Conservation (phyloP, 53 echinoderm and acorn worm genomes). For the Patiria pectinifera region DNA sequence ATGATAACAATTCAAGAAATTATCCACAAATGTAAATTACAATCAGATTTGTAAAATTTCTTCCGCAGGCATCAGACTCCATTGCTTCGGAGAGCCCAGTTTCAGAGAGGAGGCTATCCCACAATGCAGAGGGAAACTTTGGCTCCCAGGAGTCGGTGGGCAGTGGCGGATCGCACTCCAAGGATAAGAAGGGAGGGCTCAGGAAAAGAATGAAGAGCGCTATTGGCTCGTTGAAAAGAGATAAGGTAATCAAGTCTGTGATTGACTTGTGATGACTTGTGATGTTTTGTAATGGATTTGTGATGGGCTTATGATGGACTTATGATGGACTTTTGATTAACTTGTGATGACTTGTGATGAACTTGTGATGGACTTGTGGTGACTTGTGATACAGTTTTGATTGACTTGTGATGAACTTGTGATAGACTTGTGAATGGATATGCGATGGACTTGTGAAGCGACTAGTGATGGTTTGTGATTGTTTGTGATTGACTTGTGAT, state of each 20-base stretch:
- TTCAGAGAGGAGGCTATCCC: slow-evolving; percentile 37
- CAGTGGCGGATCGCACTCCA: slow-evolving; percentile 2
- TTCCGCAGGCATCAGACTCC: slow-evolving; percentile 37
- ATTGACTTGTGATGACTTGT: background rate
- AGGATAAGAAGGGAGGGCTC: slow-evolving; percentile 18
- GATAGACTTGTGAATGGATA: too few species aligned
- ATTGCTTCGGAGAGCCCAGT: slow-evolving; percentile 34
- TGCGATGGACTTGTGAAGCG: too few species aligned
- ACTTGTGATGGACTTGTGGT: too few species aligned
- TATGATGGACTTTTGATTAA: background rate
- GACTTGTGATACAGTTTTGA: too few species aligned
- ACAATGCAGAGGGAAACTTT: slow-evolving; percentile 27
- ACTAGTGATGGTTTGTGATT: too few species aligned
- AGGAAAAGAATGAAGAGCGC: slow-evolving; percentile 45
- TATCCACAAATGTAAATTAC: too few species aligned
- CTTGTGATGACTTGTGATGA: background rate
- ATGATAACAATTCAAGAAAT: too few species aligned
- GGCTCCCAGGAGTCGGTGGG: slow-evolving; percentile 40
- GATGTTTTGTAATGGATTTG: too few species aligned
- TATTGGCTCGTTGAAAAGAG: slow-evolving; percentile 27
- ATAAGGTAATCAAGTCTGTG: slow-evolving; percentile 14
- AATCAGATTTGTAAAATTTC: background rate
- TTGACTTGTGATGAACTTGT: too few species aligned
- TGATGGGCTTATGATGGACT: too few species aligned
- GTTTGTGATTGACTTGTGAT: too few species aligned